phyloP scores from a whole-genome alignment of 2,888 invertebrate species.

The Calephelis perditalis region DNA sequence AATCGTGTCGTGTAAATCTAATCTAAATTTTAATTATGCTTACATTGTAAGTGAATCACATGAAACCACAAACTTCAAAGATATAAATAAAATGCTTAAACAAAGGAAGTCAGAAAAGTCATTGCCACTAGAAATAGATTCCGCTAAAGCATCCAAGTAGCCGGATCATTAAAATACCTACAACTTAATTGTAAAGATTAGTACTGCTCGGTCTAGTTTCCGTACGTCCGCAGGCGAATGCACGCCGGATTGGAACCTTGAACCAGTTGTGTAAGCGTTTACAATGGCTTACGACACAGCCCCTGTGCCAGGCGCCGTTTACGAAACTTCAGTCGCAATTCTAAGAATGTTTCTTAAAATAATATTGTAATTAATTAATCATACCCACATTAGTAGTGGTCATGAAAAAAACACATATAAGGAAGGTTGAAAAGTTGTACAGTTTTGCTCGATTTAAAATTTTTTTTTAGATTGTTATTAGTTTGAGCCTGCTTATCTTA shows the following conservation, averaged over 20 bases:
- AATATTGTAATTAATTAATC: background rate
- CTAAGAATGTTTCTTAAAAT: constrained; percentile 12
- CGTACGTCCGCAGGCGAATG: constrained; percentile 73
- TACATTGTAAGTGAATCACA: too few relatives aligned
- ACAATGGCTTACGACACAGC: constrained; percentile 72
- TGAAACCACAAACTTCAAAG: too few relatives aligned
- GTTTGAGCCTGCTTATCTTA: too few relatives aligned
- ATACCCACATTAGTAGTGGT: background rate
- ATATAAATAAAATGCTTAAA: background rate
- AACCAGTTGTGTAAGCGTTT: constrained; percentile 73
- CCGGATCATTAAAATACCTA: constrained; percentile 15
- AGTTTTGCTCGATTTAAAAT: too few relatives aligned
- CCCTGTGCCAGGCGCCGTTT: constrained; percentile 61
- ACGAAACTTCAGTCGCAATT: constrained; percentile 49
- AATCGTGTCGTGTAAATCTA: too few relatives aligned
- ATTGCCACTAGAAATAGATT: background rate
- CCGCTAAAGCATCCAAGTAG: background rate
- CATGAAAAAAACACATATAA: too few relatives aligned
- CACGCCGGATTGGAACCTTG: constrained; percentile 68
- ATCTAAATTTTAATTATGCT: too few relatives aligned
- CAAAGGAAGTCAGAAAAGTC: background rate
- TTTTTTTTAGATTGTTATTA: too few relatives aligned
- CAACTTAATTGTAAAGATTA: constrained; percentile 10
- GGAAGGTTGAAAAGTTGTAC: too few relatives aligned
- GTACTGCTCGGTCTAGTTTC: constrained; percentile 46